Percentiles rank a stretch among this genome's conserved stretches.
Evolutionary conservation across 2,888 invertebrate species (phyloP).

Genomic region (Papilio elwesi): DNA sequence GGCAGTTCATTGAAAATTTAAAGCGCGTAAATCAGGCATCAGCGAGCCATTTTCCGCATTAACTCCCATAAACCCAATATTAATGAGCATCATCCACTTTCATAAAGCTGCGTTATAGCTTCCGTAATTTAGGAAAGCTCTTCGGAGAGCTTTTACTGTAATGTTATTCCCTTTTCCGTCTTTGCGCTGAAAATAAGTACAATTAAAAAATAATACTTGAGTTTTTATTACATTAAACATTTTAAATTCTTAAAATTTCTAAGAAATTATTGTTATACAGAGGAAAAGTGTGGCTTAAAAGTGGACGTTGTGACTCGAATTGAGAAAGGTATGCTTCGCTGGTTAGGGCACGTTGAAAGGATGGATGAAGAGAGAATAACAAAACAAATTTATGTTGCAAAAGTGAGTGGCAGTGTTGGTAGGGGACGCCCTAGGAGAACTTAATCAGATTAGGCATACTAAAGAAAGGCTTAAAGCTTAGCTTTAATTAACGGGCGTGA

Average conservation of each 20-base stretch:
- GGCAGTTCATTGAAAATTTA: conserved; percentile 31
- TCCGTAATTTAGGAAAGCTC: conserved; percentile 31
- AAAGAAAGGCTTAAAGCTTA: no score
- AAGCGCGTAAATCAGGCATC: conserved; percentile 36
- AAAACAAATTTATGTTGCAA: no score
- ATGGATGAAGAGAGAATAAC: no score
- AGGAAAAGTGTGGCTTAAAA: no score
- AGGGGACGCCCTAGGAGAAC: no score
- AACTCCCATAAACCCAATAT: conserved; percentile 36
- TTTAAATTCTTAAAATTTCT: conserved; percentile 9
- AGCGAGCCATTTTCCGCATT: conserved; percentile 31
- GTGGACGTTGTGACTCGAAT: no score
- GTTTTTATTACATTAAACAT: conserved; percentile 17
- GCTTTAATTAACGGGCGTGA: no score
- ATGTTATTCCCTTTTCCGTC: conserved; percentile 23
- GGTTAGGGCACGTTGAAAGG: no score
- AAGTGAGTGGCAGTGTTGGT: no score
- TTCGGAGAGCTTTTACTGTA: conserved; percentile 28
- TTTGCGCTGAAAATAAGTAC: conserved; percentile 13
- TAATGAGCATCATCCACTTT: conserved; percentile 35
- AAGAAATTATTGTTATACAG: neutral
- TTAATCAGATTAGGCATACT: no score
- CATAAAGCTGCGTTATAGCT: conserved; percentile 35
- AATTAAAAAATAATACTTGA: conserved; percentile 28
- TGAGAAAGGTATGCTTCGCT: no score